These are phyloP conservation scores for Acronicta psi DNA, from an alignment of 2,888 invertebrate genomes.

Conservation along the genomic window DNA sequence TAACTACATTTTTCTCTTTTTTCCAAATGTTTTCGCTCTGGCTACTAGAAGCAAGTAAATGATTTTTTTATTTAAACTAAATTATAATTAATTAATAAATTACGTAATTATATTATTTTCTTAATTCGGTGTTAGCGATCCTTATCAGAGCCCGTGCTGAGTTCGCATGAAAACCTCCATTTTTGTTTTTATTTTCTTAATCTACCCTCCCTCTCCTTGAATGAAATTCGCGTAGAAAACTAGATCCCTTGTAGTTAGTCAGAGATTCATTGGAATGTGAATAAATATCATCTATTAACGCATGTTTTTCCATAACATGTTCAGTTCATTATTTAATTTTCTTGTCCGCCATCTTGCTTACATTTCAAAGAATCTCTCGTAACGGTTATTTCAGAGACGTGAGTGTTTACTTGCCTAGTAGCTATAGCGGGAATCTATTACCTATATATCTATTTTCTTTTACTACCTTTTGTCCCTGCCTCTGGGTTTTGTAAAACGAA, in stretches of 20 bases:
- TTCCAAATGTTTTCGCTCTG: conserved; percentile 85
- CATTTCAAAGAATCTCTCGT: conserved; percentile 84
- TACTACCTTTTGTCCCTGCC: conserved; percentile 77
- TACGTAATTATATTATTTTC: too few species aligned
- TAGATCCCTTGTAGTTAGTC: conserved; percentile 82
- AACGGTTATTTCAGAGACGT: conserved; percentile 66
- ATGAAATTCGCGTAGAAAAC: conserved; percentile 78
- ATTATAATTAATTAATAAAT: conserved; percentile 40
- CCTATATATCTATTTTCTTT: conserved; percentile 76
- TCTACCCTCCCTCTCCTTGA: conserved; percentile 72
- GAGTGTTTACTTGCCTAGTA: conserved; percentile 87
- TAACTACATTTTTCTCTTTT: conserved; percentile 68
- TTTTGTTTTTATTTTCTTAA: conserved; percentile 55
- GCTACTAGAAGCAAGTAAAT: conserved; percentile 89
- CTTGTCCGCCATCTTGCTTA: conserved; percentile 39
- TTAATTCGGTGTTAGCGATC: conserved; percentile 79
- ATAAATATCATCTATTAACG: conserved; percentile 38
- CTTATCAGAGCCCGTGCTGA: conserved; percentile 72
- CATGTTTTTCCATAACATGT: conserved; percentile 36
- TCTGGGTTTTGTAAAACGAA: conserved; percentile 79
- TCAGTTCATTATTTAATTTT: conserved; percentile 31
- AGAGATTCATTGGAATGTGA: conserved; percentile 85
- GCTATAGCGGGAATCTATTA: conserved; percentile 85
- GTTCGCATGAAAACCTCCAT: conserved; percentile 74
- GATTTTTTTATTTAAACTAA: conserved; percentile 62